These are phyloP conservation scores for Scolopax bukidnonensis DNA, from an alignment of 2,797 vertebrate species.

Conservation along the genomic window DNA sequence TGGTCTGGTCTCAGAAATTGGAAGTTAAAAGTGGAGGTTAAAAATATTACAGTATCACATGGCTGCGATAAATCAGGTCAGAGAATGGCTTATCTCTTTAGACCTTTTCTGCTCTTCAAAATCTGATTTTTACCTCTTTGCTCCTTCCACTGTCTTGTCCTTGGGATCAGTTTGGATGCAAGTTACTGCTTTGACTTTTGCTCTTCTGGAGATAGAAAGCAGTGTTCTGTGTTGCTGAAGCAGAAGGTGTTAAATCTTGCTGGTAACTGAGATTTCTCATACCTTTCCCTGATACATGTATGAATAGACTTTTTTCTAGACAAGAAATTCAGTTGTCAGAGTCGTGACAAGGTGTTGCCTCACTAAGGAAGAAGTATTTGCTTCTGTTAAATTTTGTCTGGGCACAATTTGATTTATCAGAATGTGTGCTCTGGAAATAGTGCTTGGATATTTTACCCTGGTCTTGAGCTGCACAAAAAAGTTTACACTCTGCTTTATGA, in stretches of 20 bases:
- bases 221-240: background rate
- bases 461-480: background rate
- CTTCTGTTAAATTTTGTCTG: background rate
- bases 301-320: background rate
- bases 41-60: too few species aligned
- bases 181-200: background rate
- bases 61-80: background rate
- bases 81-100: background rate
- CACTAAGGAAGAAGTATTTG: background rate
- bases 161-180: background rate
- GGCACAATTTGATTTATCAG: background rate
- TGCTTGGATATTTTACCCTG: background rate
- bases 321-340: background rate
- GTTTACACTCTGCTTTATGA: background rate
- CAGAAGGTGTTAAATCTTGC: background rate
- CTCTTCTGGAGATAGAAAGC: background rate
- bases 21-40: background rate
- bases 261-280: background rate
- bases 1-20: background rate
- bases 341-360: background rate
- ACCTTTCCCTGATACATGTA: accelerated
- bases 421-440: background rate
- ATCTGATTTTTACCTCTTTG: background rate
- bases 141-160: background rate
- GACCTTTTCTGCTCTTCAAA: background rate